phyloP scores from a whole-genome alignment of 1,140 invertebrate genomes.

The Cherax quadricarinatus region DNA sequence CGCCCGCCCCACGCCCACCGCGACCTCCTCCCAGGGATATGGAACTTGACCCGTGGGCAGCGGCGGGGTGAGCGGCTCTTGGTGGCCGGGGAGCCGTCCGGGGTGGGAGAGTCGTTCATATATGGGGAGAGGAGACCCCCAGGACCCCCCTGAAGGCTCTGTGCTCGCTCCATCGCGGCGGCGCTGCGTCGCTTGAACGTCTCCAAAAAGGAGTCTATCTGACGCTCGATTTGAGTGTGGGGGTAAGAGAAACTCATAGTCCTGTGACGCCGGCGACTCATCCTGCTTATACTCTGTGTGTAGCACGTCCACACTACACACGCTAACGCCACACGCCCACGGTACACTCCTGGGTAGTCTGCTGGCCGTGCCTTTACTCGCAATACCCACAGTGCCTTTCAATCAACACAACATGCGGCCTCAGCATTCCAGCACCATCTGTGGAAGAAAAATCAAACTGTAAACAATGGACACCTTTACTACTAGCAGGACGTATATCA shows the following conservation, averaged over 20 bases:
- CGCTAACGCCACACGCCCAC: background rate
- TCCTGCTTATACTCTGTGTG: background rate
- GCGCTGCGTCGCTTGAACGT: conserved; percentile 87
- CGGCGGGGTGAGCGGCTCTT: conserved; percentile 45
- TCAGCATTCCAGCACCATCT: conserved; percentile 11
- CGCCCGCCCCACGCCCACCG: conserved; percentile 30
- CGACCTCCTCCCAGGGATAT: conserved; percentile 53
- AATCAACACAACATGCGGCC: background rate
- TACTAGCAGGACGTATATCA: no score
- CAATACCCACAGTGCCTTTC: background rate
- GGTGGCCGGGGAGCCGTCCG: conserved; percentile 19
- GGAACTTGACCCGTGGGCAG: conserved; percentile 67
- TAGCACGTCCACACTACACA: background rate
- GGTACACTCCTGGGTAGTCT: background rate
- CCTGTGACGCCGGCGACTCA: conserved; percentile 71
- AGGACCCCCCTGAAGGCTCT: conserved; percentile 68
- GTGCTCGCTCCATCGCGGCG: conserved; percentile 83
- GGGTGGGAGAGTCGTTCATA: conserved; percentile 55
- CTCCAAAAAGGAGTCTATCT: conserved; percentile 89
- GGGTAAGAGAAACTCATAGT: conserved; percentile 72
- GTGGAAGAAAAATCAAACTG: background rate
- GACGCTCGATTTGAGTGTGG: conserved; percentile 81
- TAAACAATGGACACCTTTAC: background rate
- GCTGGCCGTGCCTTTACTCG: background rate
- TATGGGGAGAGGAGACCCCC: conserved; percentile 63